Base-by-base conservation (phyloP, 37 sponge, comb jelly and placozoan genomes). In the Cladorhizidae sp. region DNA sequence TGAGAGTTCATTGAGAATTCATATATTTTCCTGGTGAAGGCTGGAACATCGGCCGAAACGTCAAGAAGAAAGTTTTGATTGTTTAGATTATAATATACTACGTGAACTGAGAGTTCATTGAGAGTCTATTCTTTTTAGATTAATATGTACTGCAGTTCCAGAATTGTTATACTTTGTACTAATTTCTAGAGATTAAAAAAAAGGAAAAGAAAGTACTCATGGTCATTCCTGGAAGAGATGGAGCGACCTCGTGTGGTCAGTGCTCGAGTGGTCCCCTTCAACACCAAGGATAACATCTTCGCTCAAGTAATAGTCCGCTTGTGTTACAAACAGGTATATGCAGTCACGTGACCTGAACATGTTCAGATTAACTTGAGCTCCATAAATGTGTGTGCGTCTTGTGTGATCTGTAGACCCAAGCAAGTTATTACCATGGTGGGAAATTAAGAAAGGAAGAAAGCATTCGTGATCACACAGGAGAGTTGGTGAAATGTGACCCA, bases 301-400 rank as follows among this genome's bases (percentile, higher is more conserved):
- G 93, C 86, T 45, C 93, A 93, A 49, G 79, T 88, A 0, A 77
- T 93, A 3, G 86, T 93, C 38, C 54, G 93, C 23, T 67, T 93
- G 35, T 68, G 73, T 56, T 77, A 82, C 32, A 75, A 77, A 56
- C 93, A 93, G 86, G 93, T 93, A 35, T 0, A 20, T 37, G 39
- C 3, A 38, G 69, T 31, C 21, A 68, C 38, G 69, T 31, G 38
- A 36, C 21, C 3, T 68, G 21, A 1, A 31, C 38, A 68, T 37
- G 38, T 36, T 3, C 9, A 15, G 28, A 22, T 64, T 22, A 26
- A 22, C 65, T 28, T 25, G n/a, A 28, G 65, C 28, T 64, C 28
- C 9, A 22, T 28, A 64, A 23, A 64, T 25, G 15, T 25, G 28
- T 11, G 65, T 11, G 65, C 11, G 65, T 64, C 20, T 64, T 26